Base-by-base conservation (phyloP, 35 echinoderm and acorn worm genomes). In the Holothuria glaberrima region DNA sequence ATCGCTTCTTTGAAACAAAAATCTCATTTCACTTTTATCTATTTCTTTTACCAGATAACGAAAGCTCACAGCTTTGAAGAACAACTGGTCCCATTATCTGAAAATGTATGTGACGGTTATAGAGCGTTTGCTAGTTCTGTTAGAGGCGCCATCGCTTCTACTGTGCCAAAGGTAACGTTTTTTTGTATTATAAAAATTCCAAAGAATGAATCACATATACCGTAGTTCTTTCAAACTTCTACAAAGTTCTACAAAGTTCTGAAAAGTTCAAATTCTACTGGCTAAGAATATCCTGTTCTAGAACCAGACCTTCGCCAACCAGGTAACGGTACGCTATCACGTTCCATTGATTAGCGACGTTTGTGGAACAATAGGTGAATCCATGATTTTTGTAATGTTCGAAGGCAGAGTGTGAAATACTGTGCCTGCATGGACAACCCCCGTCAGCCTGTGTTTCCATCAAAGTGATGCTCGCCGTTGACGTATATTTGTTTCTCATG, bases 131-230 rank as follows among this genome's bases (percentile, higher is more conserved):
- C 56, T 6, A 84, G 28, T 32, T 30, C 80, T 36, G 80, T 84
- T 19, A 48, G 80, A 31, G 80, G 80, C 46, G 52, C 80, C 32
- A 84, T 84, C 33, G 80, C 80, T 9, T 84, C 80, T 25, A 84
- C 80, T 33, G 80, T 61, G 27, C 80, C 80, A 22, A 84, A 84
- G 59, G 80, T 84, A 84, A 84, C 30, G 46, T 5, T 4, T 69
- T 12, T 33, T 6, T 13, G 5, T n/a, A 4, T 5, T 3, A 69
- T 17, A 25, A 69, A 29, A 69, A 17, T 69, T 29, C 21, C 2
- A 65, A 65, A n/a, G n/a, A n/a, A n/a, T n/a, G n/a, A n/a, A n/a
- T n/a, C n/a, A n/a, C n/a, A n/a, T n/a, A n/a, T n/a, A n/a, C n/a
- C n/a, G n/a, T n/a, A n/a, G n/a, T n/a, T n/a, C n/a, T n/a, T n/a